Base-by-base conservation (phyloP, 2,888 invertebrate genomes). In the Mechanitis mazaeus region DNA sequence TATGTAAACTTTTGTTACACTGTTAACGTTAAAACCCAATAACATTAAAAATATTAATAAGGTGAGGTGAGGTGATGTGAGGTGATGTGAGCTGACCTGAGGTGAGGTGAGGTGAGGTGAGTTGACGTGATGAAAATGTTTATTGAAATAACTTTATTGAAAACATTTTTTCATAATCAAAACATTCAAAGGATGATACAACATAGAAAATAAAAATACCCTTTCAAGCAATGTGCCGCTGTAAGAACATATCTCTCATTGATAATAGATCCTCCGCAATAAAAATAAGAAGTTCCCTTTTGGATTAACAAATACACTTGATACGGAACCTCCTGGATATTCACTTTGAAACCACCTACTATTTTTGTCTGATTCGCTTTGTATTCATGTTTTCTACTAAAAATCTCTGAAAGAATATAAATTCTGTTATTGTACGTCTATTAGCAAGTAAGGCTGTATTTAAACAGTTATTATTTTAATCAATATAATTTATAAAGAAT, bases 231-330 rank as follows among this genome's bases (percentile, higher is more conserved):
- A 72, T 90, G 90, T 2, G 90, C 90, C 33, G 90, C 90, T 3
- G 89, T 87, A 3, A 90, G 65, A 6, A 91, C 71, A 62, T 74
- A 73, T 11, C 68, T 64, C 1, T 53, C 31, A 60, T 72, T 83
- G 50, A 90, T 71, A 64, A 91, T 85, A 7, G 85, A 83, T 0
- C 89, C 90, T 3, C 88, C 91, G 67, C 91, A 90, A 79, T 78
- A 62, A 73, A 83, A 67, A 75, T 69, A 0, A 3, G 53, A 61
- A 0, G 78, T 78, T 38, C 73, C 72, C 54, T 68, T 67, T 9
- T 67, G 66, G 3, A 81, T 67, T 45, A 87, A 42, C 56, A 90
- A 55, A 55, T 83, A 85, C 1, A 77, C 83, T 69, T 87, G 87
- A 69, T 86, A 81, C 0, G 88, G 87, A 35, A 76, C 75, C 38